phyloP scores from a whole-genome alignment of 2,113 vertebrate genomes.

The Trogon surrucura region DNA sequence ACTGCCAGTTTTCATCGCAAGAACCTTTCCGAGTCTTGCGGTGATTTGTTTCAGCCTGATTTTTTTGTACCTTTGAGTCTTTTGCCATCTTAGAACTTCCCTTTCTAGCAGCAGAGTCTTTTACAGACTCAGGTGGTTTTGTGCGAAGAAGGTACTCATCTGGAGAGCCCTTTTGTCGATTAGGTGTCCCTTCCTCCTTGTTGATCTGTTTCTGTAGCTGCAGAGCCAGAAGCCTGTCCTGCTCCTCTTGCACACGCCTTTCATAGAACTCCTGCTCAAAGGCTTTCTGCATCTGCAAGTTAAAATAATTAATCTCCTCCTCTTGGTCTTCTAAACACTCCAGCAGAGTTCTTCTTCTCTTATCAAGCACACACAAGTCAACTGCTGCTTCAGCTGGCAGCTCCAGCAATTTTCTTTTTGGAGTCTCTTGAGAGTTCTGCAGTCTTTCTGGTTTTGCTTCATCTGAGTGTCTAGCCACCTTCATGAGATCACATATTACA shows the following conservation, averaged over 20 bases:
- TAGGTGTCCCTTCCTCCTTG: slow-evolving; percentile 73
- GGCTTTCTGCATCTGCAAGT: slow-evolving; percentile 64
- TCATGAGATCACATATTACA: background rate
- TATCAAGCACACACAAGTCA: slow-evolving; percentile 35
- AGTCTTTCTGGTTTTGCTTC: background rate
- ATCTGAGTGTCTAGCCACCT: background rate
- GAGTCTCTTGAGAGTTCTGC: slow-evolving; percentile 1
- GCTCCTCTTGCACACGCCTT: slow-evolving; percentile 84
- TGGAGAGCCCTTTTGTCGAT: slow-evolving; percentile 85
- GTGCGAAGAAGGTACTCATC: slow-evolving; percentile 83
- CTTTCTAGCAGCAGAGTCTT: slow-evolving; percentile 4
- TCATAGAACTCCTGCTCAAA: slow-evolving; percentile 78
- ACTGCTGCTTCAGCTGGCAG: background rate
- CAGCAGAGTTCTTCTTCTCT: slow-evolving; percentile 61
- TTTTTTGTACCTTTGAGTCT: background rate
- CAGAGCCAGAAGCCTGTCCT: slow-evolving; percentile 86
- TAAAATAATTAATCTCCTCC: slow-evolving; percentile 20
- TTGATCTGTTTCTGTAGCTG: slow-evolving; percentile 85
- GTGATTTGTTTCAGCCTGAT: background rate
- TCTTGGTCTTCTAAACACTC: slow-evolving; percentile 4
- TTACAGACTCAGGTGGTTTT: background rate
- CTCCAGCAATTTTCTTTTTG: slow-evolving; percentile 67
- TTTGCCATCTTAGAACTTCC: background rate
- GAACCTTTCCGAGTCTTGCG: slow-evolving; percentile 27
- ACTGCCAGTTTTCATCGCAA: slow-evolving; percentile 68